Percentiles rank a stretch among this genome's conserved stretches.
Conservation (phyloP, 92 coral and sea anemone genomes). For the Scolanthus callimorphus region DNA sequence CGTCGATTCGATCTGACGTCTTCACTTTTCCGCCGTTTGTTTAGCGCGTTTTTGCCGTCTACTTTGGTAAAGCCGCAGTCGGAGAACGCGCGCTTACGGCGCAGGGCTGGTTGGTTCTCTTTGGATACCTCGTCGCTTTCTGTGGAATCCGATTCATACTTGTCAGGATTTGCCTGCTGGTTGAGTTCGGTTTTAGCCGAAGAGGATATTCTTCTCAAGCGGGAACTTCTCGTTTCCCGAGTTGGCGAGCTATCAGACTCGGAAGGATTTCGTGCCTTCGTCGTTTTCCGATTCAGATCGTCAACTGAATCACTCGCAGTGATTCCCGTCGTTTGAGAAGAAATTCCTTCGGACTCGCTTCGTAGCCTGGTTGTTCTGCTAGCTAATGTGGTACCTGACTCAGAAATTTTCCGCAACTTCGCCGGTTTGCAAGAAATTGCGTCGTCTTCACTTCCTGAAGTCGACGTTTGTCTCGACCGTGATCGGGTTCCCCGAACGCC, state of each 20-base stretch:
- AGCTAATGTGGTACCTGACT: not conserved
- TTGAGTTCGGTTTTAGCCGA: no score
- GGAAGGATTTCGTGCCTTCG: not conserved
- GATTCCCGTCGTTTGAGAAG: no score
- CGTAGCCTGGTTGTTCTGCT: not conserved
- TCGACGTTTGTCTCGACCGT: not conserved
- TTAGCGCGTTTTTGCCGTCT: not conserved
- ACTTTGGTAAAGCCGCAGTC: not conserved
- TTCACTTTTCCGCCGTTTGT: conserved; percentile 8
- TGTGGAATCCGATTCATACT: not conserved
- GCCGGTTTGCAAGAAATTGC: not conserved
- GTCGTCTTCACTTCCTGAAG: not conserved
- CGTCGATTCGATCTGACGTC: not conserved
- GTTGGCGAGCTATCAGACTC: not conserved
- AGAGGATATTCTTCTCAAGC: not conserved
- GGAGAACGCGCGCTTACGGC: conserved; percentile 7
- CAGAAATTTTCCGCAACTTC: not conserved
- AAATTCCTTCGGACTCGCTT: not conserved
- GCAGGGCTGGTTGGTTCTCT: conserved; percentile 8
- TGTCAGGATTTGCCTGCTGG: no score
- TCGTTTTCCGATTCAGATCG: not conserved
- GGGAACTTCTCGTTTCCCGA: not conserved
- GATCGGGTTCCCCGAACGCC: not conserved
- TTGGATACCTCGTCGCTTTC: conserved; percentile 1
- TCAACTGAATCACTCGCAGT: not conserved